Evolutionary conservation across 2,113 vertebrate genomes (phyloP).

Genomic region (Enhydra lutris): DNA sequence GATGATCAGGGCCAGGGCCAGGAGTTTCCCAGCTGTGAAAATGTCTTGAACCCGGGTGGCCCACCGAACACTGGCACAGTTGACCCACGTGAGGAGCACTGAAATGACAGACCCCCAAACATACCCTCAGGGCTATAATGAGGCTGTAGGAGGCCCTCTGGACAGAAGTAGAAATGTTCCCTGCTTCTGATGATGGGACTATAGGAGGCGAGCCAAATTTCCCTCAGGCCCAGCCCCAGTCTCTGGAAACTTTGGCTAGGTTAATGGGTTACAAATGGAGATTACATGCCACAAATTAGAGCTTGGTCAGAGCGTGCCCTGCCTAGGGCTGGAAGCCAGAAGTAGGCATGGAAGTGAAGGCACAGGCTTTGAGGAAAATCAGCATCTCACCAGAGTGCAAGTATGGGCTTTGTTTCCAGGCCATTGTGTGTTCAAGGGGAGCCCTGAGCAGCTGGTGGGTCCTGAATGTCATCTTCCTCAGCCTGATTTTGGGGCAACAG

Average conservation of each 20-base stretch:
- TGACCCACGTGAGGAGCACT: conserved; percentile 92
- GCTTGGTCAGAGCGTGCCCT: not conserved
- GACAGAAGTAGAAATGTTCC: not conserved
- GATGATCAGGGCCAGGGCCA: conserved; percentile 93
- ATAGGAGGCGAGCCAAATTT: not conserved
- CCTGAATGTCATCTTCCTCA: not conserved
- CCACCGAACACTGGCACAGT: conserved; percentile 94
- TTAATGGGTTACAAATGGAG: conserved; percentile 34
- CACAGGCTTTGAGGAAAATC: not conserved
- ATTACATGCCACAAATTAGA: conserved; percentile 14
- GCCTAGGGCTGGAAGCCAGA: not conserved
- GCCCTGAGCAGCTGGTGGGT: not conserved
- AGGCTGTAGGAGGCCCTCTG: not conserved
- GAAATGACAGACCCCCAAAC: conserved; percentile 51
- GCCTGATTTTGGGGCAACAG: not conserved
- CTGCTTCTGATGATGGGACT: not conserved
- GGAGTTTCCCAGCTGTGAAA: conserved; percentile 93
- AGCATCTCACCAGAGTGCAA: not conserved
- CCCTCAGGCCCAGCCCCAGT: not conserved
- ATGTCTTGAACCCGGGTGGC: conserved; percentile 94
- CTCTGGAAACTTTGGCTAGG: conserved; percentile 2
- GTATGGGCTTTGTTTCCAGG: not conserved
- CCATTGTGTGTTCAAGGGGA: not conserved
- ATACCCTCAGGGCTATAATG: not conserved
- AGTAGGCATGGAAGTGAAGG: not conserved